Evolutionary conservation across 2,888 invertebrate species (phyloP).

Genomic region (Pteria penguin): DNA sequence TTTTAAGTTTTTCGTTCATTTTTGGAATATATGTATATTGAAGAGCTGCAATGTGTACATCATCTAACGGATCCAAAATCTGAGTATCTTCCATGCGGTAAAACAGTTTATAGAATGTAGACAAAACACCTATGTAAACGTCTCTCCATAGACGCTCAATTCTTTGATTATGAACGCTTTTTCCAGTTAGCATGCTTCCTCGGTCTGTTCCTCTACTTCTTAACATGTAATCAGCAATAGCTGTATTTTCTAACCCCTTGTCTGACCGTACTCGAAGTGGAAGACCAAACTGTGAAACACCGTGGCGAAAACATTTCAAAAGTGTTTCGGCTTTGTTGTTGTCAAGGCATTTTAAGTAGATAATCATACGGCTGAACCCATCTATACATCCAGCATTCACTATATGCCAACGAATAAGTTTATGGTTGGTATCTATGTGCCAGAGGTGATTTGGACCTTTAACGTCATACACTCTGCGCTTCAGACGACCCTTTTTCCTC

Average conservation of each 20-base stretch:
- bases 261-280: conserved; percentile 40
- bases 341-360: conserved; percentile 28
- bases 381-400: conserved; percentile 45
- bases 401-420: conserved; percentile 44
- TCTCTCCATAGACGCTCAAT: conserved; percentile 19
- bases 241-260: conserved; percentile 36
- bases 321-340: conserved; percentile 45
- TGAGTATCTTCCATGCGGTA: conserved; percentile 29
- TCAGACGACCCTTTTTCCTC: not conserved
- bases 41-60: conserved; percentile 17
- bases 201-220: conserved; percentile 1
- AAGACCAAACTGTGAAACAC: conserved; percentile 19
- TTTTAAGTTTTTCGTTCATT: conserved; percentile 6
- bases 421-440: conserved; percentile 50
- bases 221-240: conserved; percentile 37
- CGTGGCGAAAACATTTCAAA: conserved; percentile 28
- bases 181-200: conserved; percentile 19
- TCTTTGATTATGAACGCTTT: too few species aligned
- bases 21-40: conserved; percentile 11
- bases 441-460: conserved; percentile 41
- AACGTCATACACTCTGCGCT: conserved; percentile 6
- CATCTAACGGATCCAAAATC: conserved; percentile 22
- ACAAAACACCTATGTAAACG: conserved; percentile 18
- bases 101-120: conserved; percentile 20
- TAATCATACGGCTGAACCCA: conserved; percentile 45